Evolutionary conservation across 2,797 vertebrate species (phyloP).

Genomic region (Galagoides demidoff): DNA sequence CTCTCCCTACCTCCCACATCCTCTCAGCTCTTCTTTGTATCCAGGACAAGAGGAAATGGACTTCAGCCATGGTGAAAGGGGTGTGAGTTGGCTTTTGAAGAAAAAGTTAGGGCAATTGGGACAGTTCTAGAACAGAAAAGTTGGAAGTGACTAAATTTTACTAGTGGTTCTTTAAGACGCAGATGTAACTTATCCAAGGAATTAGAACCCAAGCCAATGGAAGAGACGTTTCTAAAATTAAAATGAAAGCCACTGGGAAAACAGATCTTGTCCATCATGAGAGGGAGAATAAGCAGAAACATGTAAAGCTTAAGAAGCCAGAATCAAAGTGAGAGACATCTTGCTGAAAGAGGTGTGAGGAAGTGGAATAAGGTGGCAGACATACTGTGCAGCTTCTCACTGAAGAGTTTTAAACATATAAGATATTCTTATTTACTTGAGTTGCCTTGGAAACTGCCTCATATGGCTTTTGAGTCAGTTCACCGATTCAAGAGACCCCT

Average conservation of each 20-base stretch:
- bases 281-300: slow-evolving; percentile 22
- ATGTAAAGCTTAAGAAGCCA: slow-evolving; percentile 42
- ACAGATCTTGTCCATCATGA: slow-evolving; percentile 47
- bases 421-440: neutral
- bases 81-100: slow-evolving; percentile 51
- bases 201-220: slow-evolving; percentile 65
- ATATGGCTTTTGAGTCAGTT: neutral
- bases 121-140: slow-evolving; percentile 18
- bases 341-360: slow-evolving; percentile 44
- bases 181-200: slow-evolving; percentile 39
- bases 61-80: slow-evolving; percentile 20
- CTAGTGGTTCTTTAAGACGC: slow-evolving; percentile 44
- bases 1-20: neutral
- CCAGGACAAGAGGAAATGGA: slow-evolving; percentile 53
- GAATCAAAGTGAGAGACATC: slow-evolving; percentile 33
- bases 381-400: neutral
- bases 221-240: slow-evolving; percentile 73
- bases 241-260: slow-evolving; percentile 65
- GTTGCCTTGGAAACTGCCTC: neutral
- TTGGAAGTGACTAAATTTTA: slow-evolving; percentile 25
- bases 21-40: slow-evolving; percentile 52
- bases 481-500: neutral
- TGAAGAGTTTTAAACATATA: neutral
- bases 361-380: neutral
- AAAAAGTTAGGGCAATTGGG: slow-evolving; percentile 32